Conservation (phyloP, 2,797 vertebrate species). For the Thunnus albacares region DNA sequence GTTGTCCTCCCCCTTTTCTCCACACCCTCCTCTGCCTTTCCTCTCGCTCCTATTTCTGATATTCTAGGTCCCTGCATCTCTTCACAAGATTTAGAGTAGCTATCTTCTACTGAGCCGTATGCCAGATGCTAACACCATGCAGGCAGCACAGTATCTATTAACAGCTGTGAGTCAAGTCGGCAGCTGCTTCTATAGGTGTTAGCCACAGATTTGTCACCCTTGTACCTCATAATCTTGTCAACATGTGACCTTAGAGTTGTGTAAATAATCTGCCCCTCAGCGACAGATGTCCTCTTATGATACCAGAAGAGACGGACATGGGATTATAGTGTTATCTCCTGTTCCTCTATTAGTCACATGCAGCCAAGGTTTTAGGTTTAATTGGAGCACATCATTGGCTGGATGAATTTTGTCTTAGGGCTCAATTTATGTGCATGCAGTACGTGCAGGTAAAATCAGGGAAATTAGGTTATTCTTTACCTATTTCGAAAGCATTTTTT, state of each 20-base stretch:
- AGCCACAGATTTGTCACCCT: conserved; percentile 62
- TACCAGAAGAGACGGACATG: conserved; percentile 50
- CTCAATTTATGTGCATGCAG: neutral
- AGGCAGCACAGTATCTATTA: conserved; percentile 61
- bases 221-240: conserved; percentile 75
- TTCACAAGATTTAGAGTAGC: conserved; percentile 54
- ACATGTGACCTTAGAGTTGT: conserved; percentile 67
- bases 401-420: conserved; percentile 1
- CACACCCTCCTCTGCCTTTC: conserved; percentile 3
- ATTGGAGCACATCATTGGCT: conserved; percentile 9
- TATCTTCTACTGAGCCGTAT: conserved; percentile 44
- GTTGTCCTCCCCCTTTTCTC: conserved; percentile 17
- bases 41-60: conserved; percentile 24
- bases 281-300: conserved; percentile 68
- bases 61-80: conserved; percentile 31
- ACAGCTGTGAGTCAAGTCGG: conserved; percentile 61
- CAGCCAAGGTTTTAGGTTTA: conserved; percentile 19
- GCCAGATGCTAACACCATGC: conserved; percentile 64
- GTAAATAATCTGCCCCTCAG: conserved; percentile 65
- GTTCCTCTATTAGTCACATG: conserved; percentile 33
- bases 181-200: conserved; percentile 73
- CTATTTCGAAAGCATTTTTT: neutral
- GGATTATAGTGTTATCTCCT: conserved; percentile 54
- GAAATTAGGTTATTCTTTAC: neutral
- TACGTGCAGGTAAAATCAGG: neutral